phyloP scores from a whole-genome alignment of 2,888 invertebrate genomes.

The Nematopogon swammerdamellus region DNA sequence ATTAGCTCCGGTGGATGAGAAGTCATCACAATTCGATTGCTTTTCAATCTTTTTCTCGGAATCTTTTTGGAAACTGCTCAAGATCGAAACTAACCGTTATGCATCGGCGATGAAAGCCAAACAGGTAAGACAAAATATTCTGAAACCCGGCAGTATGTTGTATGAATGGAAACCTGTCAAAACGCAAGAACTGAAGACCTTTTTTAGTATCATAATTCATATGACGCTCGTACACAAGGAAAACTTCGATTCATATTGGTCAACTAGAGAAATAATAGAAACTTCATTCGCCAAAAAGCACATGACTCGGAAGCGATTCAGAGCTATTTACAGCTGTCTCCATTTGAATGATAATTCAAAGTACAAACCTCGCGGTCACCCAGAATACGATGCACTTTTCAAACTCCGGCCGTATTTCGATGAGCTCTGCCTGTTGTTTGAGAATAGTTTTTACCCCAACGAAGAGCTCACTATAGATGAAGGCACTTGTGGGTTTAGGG shows the following conservation, averaged over 20 bases:
- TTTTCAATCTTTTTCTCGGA: constrained; percentile 8
- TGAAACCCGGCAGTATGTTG: constrained; percentile 7
- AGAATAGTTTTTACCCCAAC: constrained; percentile 8
- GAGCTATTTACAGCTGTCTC: constrained; percentile 13
- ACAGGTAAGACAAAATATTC: constrained; percentile 4
- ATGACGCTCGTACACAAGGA: constrained; percentile 11
- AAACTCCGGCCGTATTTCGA: constrained; percentile 12
- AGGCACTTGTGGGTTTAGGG: constrained; percentile 13
- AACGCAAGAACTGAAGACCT: constrained; percentile 7
- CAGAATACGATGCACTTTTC: constrained; percentile 10
- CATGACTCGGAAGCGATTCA: constrained; percentile 11
- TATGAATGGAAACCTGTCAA: constrained; percentile 10
- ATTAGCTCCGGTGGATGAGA: constrained; percentile 5
- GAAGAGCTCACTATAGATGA: constrained; percentile 10
- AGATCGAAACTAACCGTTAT: constrained; percentile 6
- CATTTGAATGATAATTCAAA: constrained; percentile 12
- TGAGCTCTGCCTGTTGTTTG: constrained; percentile 10
- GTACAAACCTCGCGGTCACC: constrained; percentile 10
- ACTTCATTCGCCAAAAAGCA: constrained; percentile 11
- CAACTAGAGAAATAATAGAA: constrained; percentile 10
- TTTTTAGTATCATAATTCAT: constrained; percentile 9
- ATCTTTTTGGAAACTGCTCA: constrained; percentile 7
- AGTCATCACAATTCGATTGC: constrained; percentile 9
- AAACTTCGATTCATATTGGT: constrained; percentile 14
- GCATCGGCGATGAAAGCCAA: constrained; percentile 7